phyloP scores from a whole-genome alignment of 37 sponge, comb jelly and placozoan species.

The Amphimedon queenslandica region DNA sequence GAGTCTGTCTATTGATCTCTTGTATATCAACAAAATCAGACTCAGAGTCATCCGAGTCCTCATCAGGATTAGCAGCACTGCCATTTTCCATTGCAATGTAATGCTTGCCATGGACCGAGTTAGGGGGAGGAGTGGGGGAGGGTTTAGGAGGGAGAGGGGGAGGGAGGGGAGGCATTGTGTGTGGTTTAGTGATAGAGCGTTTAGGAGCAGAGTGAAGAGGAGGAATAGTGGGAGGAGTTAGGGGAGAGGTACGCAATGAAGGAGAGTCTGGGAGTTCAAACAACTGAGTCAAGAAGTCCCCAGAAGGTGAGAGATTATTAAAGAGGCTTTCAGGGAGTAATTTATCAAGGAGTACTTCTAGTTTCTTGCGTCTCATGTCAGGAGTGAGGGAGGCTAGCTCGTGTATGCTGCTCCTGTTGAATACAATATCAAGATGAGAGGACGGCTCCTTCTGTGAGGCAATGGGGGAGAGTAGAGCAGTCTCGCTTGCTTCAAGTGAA shows the following conservation, averaged over 20 bases:
- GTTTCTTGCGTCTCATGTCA: not conserved
- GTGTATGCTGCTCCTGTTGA: not conserved
- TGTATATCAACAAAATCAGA: not conserved
- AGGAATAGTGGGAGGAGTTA: not conserved
- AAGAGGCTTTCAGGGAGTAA: not conserved
- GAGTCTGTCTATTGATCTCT: not conserved
- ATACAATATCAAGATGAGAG: not conserved
- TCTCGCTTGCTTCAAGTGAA: not conserved
- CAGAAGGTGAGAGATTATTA: not conserved
- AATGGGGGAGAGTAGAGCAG: not conserved
- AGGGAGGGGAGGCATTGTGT: not conserved
- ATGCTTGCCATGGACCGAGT: not conserved
- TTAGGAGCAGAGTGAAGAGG: not conserved
- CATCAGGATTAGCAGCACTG: not conserved
- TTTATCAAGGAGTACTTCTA: not conserved
- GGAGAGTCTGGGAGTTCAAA: not conserved
- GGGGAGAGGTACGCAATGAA: not conserved
- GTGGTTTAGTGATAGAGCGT: not conserved
- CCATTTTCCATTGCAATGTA: not conserved
- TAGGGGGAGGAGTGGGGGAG: constrained; percentile 3
- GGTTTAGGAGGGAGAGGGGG: not conserved
- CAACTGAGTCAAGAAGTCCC: not conserved
- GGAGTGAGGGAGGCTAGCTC: not conserved
- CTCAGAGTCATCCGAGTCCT: not conserved
- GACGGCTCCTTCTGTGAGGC: not conserved